These are phyloP conservation scores for Oscheius sp. DNA, from an alignment of 2,888 invertebrate genomes.

Conservation along the genomic window DNA sequence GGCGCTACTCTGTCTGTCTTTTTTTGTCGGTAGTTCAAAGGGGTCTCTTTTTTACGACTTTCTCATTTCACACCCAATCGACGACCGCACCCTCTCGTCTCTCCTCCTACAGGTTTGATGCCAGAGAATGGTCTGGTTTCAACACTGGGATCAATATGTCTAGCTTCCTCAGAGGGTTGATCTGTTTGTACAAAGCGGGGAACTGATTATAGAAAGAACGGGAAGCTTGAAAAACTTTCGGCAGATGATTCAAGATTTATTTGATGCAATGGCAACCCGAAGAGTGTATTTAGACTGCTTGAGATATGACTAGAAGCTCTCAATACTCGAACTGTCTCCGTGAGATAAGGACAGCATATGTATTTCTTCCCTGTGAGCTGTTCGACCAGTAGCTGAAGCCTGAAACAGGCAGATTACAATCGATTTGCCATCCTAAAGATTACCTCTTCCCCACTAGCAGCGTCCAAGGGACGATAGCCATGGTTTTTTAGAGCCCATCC, in stretches of 20 bases:
- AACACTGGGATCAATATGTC: too few species aligned
- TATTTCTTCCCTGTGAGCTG: conserved; percentile 2
- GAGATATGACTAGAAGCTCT: conserved; percentile 8
- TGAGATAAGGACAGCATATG: conserved; percentile 27
- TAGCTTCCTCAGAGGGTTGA: conserved; percentile 5
- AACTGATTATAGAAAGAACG: conserved; percentile 16
- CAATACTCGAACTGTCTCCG: conserved; percentile 28
- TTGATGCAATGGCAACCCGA: neutral
- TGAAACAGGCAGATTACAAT: conserved; percentile 3
- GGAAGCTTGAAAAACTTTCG: neutral
- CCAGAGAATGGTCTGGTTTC: too few species aligned
- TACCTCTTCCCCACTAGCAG: conserved; percentile 11
- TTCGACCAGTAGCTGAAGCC: neutral
- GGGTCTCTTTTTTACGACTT: conserved; percentile 3
- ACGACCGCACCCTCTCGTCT: neutral
- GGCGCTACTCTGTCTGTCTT: neutral
- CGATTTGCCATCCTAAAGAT: neutral
- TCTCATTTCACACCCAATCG: conserved; percentile 23
- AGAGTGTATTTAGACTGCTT: neutral
- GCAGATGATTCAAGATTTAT: neutral
- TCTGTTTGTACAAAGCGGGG: conserved; percentile 23
- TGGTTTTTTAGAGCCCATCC: conserved; percentile 21
- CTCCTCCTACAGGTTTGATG: too few species aligned
- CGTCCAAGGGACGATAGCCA: conserved; percentile 31
- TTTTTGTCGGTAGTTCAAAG: neutral